Percentiles rank a stretch among this genome's conserved stretches.
phyloP scores from a whole-genome alignment of 2,888 invertebrate species.

The Hyles lineata region DNA sequence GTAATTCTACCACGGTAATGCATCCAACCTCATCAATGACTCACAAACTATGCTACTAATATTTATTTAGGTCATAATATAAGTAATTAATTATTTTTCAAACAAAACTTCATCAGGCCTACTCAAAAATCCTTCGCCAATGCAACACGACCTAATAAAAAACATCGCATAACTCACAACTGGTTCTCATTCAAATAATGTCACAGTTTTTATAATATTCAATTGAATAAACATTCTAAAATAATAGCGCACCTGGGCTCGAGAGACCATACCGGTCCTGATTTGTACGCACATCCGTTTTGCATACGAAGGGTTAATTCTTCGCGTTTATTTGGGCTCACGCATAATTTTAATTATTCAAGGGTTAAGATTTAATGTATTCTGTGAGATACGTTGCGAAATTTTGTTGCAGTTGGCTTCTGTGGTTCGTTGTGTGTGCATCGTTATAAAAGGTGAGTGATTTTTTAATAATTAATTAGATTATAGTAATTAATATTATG shows the following conservation, averaged over 20 bases:
- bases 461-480: slow-evolving; percentile 6
- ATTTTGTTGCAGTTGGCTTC: slow-evolving; percentile 71
- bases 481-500: too few species aligned
- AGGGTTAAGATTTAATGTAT: slow-evolving; percentile 75
- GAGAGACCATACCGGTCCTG: slow-evolving; percentile 65
- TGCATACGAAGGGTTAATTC: slow-evolving; percentile 83
- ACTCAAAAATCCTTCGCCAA: neutral
- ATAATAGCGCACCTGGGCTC: slow-evolving; percentile 65
- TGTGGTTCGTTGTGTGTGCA: slow-evolving; percentile 68
- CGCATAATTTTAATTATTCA: slow-evolving; percentile 85
- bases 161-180: slow-evolving; percentile 10
- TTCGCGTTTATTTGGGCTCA: slow-evolving; percentile 80
- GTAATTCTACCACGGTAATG: too few species aligned
- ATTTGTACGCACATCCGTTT: slow-evolving; percentile 69
- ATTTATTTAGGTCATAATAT: too few species aligned
- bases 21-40: too few species aligned
- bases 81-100: neutral
- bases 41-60: too few species aligned
- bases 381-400: slow-evolving; percentile 66
- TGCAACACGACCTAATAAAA: neutral
- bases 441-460: slow-evolving; percentile 24
- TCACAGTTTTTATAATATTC: slow-evolving; percentile 23
- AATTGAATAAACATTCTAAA: slow-evolving; percentile 27
- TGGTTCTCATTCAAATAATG: slow-evolving; percentile 7
- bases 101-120: neutral